Evolutionary conservation across 2,888 invertebrate species (phyloP).

Genomic region (Acrobasis suavella): DNA sequence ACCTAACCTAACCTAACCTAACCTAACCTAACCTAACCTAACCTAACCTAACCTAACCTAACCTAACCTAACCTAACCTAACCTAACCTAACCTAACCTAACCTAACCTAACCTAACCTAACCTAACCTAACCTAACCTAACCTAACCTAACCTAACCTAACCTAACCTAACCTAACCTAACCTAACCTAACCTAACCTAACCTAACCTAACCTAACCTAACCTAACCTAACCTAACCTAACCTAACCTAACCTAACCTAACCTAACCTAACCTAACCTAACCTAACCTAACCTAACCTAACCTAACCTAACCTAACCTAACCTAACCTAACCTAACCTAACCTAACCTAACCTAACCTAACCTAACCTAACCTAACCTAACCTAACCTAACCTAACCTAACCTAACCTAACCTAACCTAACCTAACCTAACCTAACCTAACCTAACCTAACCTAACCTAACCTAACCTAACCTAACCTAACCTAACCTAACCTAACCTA

Average conservation of each 20-base stretch:
- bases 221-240: conserved; percentile 33
- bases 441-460: conserved; percentile 27
- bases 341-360: conserved; percentile 33
- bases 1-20: conserved; percentile 34
- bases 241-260: conserved; percentile 33
- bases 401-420: conserved; percentile 31
- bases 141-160: conserved; percentile 32
- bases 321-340: conserved; percentile 34
- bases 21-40: conserved; percentile 33
- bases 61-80: conserved; percentile 33
- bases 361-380: conserved; percentile 33
- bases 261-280: conserved; percentile 34
- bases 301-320: conserved; percentile 33
- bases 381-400: conserved; percentile 31
- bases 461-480: conserved; percentile 26
- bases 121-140: conserved; percentile 33
- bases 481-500: conserved; percentile 26
- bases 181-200: conserved; percentile 34
- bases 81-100: conserved; percentile 31
- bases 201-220: conserved; percentile 35
- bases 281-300: conserved; percentile 34
- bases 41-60: conserved; percentile 29
- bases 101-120: conserved; percentile 32
- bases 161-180: conserved; percentile 33
- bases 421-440: conserved; percentile 28